These are phyloP conservation scores for Micrasema minimum DNA, from an alignment of 1,140 invertebrate genomes.

Conservation along the genomic window DNA sequence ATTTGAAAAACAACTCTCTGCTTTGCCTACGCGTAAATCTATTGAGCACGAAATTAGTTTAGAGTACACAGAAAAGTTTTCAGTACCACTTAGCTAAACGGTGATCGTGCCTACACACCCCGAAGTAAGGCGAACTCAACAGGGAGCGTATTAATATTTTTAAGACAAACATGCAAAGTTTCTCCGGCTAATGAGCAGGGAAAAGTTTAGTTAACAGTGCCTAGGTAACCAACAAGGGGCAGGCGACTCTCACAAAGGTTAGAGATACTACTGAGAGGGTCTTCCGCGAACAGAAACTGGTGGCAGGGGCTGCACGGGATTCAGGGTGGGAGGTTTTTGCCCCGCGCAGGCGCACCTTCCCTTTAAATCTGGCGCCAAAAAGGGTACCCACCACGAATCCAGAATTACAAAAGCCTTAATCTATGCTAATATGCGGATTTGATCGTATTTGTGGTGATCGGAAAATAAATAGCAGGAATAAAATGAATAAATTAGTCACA, in stretches of 20 bases:
- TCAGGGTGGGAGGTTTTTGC: background rate
- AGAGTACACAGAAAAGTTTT: background rate
- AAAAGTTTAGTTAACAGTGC: background rate
- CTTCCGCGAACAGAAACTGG: conserved; percentile 2
- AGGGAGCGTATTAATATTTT: conserved; percentile 28
- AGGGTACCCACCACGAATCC: background rate
- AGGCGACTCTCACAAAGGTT: conserved; percentile 4
- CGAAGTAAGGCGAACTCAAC: background rate
- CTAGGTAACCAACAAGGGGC: background rate
- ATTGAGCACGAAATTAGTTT: background rate
- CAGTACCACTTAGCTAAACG: background rate
- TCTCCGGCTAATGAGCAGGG: conserved; percentile 24
- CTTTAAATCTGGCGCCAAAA: conserved; percentile 10
- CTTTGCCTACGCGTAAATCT: background rate
- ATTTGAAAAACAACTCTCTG: background rate
- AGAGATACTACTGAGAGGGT: conserved; percentile 12
- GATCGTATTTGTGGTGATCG: too few species aligned
- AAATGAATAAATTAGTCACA: too few species aligned
- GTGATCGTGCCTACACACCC: conserved; percentile 6
- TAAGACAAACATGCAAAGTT: conserved; percentile 26
- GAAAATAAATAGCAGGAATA: too few species aligned
- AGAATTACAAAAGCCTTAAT: too few species aligned
- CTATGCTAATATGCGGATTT: too few species aligned
- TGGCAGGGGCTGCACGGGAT: background rate
- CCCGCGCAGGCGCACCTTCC: background rate